phyloP scores from a whole-genome alignment of 2,888 invertebrate species.

The Nezara viridula region DNA sequence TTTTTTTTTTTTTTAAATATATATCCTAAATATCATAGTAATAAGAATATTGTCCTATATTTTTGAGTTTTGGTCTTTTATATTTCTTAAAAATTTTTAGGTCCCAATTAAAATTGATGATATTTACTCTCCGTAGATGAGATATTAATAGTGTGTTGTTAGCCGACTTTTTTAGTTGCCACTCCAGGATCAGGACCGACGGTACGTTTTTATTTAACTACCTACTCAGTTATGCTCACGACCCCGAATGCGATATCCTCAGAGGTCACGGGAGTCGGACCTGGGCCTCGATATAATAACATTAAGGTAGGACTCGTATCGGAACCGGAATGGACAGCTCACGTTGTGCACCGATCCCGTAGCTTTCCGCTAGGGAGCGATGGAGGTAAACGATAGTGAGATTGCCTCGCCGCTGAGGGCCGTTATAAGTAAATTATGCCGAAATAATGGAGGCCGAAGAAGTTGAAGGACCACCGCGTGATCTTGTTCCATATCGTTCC shows the following conservation, averaged over 20 bases:
- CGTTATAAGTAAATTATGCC: slow-evolving; percentile 19
- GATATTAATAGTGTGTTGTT: too few relatives aligned
- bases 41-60: too few relatives aligned
- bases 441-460: not conserved
- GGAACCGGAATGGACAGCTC: slow-evolving; percentile 4
- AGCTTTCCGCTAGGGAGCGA: slow-evolving; percentile 1
- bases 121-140: too few relatives aligned
- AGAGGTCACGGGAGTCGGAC: not conserved
- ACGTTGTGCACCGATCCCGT: not conserved
- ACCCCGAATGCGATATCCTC: not conserved
- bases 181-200: too few relatives aligned
- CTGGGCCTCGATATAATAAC: not conserved
- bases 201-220: too few relatives aligned
- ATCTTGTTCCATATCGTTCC: slow-evolving; percentile 9
- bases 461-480: slow-evolving; percentile 1
- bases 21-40: too few relatives aligned
- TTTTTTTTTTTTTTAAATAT: too few relatives aligned
- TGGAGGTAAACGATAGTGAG: slow-evolving; percentile 11
- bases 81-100: too few relatives aligned
- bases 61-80: too few relatives aligned
- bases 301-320: not conserved
- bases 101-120: too few relatives aligned
- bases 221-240: not conserved
- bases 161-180: too few relatives aligned
- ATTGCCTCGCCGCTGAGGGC: not conserved